Evolutionary conservation across 2,888 invertebrate species (phyloP).

Genomic region (Spisula solida): DNA sequence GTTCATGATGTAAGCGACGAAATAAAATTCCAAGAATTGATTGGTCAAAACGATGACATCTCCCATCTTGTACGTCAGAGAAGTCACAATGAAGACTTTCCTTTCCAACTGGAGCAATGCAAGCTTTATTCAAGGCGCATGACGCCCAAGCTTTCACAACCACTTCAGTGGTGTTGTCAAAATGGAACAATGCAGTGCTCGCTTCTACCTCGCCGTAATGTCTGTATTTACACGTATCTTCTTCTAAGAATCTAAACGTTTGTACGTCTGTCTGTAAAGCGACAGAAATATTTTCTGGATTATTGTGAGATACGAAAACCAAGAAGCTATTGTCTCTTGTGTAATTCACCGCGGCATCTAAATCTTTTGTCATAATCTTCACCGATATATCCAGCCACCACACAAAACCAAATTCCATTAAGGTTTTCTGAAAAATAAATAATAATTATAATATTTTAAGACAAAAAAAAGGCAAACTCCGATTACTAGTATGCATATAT

Average conservation of each 20-base stretch:
- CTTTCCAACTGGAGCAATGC: constrained; percentile 38
- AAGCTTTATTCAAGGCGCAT: constrained; percentile 45
- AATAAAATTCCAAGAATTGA: constrained; percentile 41
- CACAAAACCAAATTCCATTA: constrained; percentile 54
- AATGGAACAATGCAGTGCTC: constrained; percentile 33
- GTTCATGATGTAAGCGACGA: constrained; percentile 47
- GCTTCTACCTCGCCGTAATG: constrained; percentile 37
- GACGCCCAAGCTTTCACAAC: constrained; percentile 44
- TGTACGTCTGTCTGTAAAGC: constrained; percentile 26
- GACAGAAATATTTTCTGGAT: not conserved
- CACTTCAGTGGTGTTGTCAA: constrained; percentile 26
- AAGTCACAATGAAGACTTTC: constrained; percentile 14
- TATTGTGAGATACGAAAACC: not conserved
- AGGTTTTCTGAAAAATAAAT: constrained; percentile 34
- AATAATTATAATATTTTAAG: not conserved
- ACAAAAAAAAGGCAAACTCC: not conserved
- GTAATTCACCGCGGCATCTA: constrained; percentile 33
- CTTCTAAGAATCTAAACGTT: constrained; percentile 40
- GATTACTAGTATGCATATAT: too few relatives aligned
- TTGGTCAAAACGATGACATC: constrained; percentile 53
- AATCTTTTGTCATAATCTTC: constrained; percentile 9
- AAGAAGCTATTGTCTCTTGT: constrained; percentile 30
- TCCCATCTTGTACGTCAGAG: constrained; percentile 13
- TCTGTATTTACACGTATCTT: constrained; percentile 51
- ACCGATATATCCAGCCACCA: constrained; percentile 47